These are phyloP conservation scores for Neoascia interrupta DNA, from an alignment of 2,888 invertebrate species.

Conservation along the genomic window DNA sequence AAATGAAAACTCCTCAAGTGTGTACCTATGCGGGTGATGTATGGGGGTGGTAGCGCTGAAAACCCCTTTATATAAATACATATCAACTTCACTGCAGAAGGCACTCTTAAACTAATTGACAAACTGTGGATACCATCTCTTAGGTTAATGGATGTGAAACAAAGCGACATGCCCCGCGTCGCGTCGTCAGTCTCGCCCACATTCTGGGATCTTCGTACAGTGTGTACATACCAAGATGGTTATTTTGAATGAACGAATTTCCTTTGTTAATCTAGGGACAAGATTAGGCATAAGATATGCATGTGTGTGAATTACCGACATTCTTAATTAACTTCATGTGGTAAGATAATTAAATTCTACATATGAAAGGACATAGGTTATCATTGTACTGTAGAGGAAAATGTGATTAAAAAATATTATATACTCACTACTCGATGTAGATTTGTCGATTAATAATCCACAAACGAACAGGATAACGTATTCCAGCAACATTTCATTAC, in stretches of 20 bases:
- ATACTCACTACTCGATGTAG: constrained; percentile 71
- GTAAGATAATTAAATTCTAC: constrained; percentile 5
- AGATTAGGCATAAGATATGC: not conserved
- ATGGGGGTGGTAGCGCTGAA: constrained; percentile 7
- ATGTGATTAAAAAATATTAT: not conserved
- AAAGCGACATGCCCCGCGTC: too few relatives aligned
- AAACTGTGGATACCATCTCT: constrained; percentile 43
- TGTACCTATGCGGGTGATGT: not conserved
- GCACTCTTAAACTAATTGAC: constrained; percentile 57
- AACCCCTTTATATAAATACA: constrained; percentile 26
- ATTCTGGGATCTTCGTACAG: too few relatives aligned
- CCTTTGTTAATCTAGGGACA: constrained; percentile 7
- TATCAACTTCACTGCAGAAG: constrained; percentile 21
- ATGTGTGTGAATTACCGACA: not conserved
- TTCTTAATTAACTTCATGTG: constrained; percentile 18
- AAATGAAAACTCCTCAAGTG: constrained; percentile 36
- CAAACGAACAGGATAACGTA: constrained; percentile 78
- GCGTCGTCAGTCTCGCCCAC: too few relatives aligned
- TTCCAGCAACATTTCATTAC: constrained; percentile 80
- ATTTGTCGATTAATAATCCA: constrained; percentile 76
- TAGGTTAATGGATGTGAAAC: constrained; percentile 12
- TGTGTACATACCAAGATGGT: too few relatives aligned
- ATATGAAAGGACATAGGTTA: not conserved
- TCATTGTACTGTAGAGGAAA: too few relatives aligned
- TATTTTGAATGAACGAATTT: constrained; percentile 23